Evolutionary conservation across 2,113 vertebrate genomes (phyloP), one percentile per base, ranked within the genome.

Genomic region (Gnathonemus longibarbis): DNA sequence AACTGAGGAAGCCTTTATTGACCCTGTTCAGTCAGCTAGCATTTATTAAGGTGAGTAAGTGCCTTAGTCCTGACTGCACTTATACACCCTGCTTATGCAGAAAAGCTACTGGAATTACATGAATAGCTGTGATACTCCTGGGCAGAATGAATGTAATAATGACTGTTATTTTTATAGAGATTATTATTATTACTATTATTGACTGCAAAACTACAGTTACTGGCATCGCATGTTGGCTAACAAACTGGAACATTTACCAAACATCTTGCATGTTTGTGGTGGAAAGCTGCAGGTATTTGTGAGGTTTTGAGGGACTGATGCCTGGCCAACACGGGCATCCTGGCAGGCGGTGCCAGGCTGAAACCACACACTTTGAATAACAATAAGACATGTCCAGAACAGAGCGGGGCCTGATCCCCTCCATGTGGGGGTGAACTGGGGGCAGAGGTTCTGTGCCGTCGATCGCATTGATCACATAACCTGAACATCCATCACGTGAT

Each of bases 401-500:
- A 49, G 15, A 27, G n/a, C n/a, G 1, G n/a, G 62, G 9, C n/a
- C n/a, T 66, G 10, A n/a, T 11, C 8, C 62, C 10, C 62, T 31
- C 62, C 62, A 31, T 27, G 62, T 31, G 62, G 62, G 3, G 62
- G n/a, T 13, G 62, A 27, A 8, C n/a, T 3, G 9, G 62, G 62
- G 27, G 10, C 0, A 31, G 10, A 31, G 62, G n/a, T 27, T 70
- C 88, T 88, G 90, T 88, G 50, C 21, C 35, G 10, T 74, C 48
- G 49, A 90, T 88, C 70, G 74, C 49, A 50, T 77, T 88, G 66
- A 88, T 90, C 70, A 88, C 50, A 83, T 48, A 74, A 74, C 74
- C 56, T 90, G 88, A 88, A 84, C 66, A 62, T 87, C 52, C 85
- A 80, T 90, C 84, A 53, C 84, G 21, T 86, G 74, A 62, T 42